phyloP scores from a whole-genome alignment of 2,797 vertebrate species.

The Brotula barbata region DNA sequence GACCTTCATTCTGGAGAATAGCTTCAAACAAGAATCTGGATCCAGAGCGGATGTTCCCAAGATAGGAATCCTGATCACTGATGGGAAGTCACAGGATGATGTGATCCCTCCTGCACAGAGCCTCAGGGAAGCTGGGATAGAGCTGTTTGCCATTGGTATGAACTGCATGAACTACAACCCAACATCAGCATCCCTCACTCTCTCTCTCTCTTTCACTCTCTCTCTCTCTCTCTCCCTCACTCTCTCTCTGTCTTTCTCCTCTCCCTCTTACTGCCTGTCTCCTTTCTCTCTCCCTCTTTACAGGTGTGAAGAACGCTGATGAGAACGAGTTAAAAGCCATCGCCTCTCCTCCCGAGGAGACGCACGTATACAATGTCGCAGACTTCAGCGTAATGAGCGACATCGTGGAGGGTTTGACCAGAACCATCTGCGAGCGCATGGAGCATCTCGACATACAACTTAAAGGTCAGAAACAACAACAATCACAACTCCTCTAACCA shows the following conservation, averaged over 20 bases:
- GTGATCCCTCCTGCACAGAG: slow-evolving; percentile 88
- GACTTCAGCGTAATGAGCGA: slow-evolving; percentile 94
- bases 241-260: too few species aligned
- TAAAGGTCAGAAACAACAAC: slow-evolving; percentile 74
- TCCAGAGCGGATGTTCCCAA: slow-evolving; percentile 89
- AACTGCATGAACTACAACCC: too few species aligned
- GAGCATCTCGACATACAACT: slow-evolving; percentile 87
- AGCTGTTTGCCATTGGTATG: slow-evolving; percentile 94
- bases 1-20: slow-evolving; percentile 95
- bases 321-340: slow-evolving; percentile 91
- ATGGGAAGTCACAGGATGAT: slow-evolving; percentile 97
- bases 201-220: too few species aligned
- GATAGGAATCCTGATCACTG: slow-evolving; percentile 95
- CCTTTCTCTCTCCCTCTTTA: not conserved
- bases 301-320: slow-evolving; percentile 97
- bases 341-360: slow-evolving; percentile 89
- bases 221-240: not conserved
- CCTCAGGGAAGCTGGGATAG: slow-evolving; percentile 88
- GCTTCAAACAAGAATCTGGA: slow-evolving; percentile 91
- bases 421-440: slow-evolving; percentile 87
- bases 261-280: too few species aligned
- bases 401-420: slow-evolving; percentile 91
- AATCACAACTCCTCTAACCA: too few species aligned
- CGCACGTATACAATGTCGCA: slow-evolving; percentile 93
- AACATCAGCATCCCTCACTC: too few species aligned